These are phyloP conservation scores for Bedellia somnulentella DNA, from an alignment of 2,888 invertebrate genomes.

Conservation along the genomic window DNA sequence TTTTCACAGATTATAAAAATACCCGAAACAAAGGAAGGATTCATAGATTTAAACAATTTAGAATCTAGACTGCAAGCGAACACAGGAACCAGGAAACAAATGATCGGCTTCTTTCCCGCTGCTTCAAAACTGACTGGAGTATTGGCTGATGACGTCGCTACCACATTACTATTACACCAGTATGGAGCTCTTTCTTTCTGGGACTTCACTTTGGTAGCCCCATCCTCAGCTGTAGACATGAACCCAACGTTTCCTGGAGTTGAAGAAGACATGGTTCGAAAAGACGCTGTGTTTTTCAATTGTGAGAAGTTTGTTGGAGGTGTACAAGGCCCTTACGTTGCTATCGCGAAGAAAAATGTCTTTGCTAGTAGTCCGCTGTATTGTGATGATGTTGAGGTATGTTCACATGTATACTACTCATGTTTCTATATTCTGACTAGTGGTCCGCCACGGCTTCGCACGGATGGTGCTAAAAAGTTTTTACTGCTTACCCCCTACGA, in stretches of 20 bases:
- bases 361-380: conserved; percentile 40
- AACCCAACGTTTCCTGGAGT: conserved; percentile 74
- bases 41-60: conserved; percentile 75
- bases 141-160: conserved; percentile 79
- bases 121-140: conserved; percentile 89
- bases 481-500: too few species aligned
- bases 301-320: conserved; percentile 91
- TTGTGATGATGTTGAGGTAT: conserved; percentile 49
- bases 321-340: conserved; percentile 77
- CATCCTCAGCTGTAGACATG: conserved; percentile 80
- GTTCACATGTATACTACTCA: too few species aligned
- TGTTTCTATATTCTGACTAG: too few species aligned
- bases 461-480: too few species aligned
- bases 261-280: conserved; percentile 72
- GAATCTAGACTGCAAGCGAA: conserved; percentile 69
- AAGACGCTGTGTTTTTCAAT: conserved; percentile 88
- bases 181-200: conserved; percentile 85
- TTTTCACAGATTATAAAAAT: conserved; percentile 82
- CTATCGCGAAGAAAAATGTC: conserved; percentile 54
- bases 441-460: too few species aligned
- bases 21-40: conserved; percentile 76
- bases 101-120: conserved; percentile 85
- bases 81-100: conserved; percentile 61
- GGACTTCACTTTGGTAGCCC: conserved; percentile 87
- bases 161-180: conserved; percentile 77